These are phyloP conservation scores for Phrynosoma platyrhinos DNA, from an alignment of 2,113 vertebrate species.

Conservation along the genomic window DNA sequence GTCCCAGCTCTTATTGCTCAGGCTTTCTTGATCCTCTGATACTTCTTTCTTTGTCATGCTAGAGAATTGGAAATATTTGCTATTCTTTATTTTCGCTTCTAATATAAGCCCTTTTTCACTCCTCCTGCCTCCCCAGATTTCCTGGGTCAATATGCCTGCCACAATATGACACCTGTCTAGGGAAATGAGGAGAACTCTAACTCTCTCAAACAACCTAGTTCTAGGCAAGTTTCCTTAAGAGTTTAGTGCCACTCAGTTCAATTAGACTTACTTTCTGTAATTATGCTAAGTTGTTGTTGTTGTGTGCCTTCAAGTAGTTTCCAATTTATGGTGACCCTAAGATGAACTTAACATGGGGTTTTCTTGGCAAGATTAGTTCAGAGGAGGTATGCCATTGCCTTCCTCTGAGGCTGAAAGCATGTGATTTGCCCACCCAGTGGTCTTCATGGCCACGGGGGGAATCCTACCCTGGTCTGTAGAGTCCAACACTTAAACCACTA, in stretches of 20 bases:
- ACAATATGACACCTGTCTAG: background rate
- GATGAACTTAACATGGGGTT: no score
- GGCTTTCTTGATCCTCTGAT: slow-evolving; percentile 69
- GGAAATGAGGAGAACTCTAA: background rate
- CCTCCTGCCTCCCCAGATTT: slow-evolving; percentile 43
- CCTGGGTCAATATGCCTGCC: slow-evolving; percentile 34
- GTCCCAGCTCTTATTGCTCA: slow-evolving; percentile 71
- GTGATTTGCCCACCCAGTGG: no score
- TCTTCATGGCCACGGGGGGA: no score
- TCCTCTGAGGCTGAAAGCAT: no score
- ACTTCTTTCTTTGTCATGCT: slow-evolving; percentile 66
- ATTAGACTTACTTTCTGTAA: background rate
- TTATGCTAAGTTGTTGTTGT: no score
- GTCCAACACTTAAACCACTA: no score
- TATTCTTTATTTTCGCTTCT: slow-evolving; percentile 63
- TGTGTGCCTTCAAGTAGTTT: no score
- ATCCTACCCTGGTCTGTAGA: no score
- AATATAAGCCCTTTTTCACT: slow-evolving; percentile 52
- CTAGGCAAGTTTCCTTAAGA: background rate
- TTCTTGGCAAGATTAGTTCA: no score
- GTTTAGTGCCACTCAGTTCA: background rate
- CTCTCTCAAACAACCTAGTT: background rate
- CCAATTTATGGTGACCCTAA: no score
- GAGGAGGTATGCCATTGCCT: no score
- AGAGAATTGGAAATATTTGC: slow-evolving; percentile 63